Percentiles rank a stretch among this genome's conserved stretches.
Conservation (phyloP, 1,140 invertebrate genomes). For the Riptortus pedestris region DNA sequence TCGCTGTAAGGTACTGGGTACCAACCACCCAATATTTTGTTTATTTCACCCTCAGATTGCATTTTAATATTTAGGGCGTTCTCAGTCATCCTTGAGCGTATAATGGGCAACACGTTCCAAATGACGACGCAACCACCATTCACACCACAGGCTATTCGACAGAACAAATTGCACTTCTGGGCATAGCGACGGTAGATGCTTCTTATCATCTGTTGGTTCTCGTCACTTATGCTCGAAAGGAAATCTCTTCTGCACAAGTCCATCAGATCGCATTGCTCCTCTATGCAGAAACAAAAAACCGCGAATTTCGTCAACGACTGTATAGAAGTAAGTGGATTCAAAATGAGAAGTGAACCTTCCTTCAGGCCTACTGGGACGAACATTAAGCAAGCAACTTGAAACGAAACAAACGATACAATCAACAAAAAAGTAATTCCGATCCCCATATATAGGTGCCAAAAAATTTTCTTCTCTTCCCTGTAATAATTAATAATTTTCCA, state of each 20-base stretch:
- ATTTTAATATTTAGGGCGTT: not conserved
- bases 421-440: not conserved
- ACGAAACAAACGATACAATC: not conserved
- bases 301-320: not conserved
- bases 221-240: not conserved
- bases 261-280: not conserved
- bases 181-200: not conserved
- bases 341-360: not conserved
- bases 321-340: not conserved
- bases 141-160: not conserved
- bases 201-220: not conserved
- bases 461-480: not conserved
- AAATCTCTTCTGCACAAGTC: not conserved
- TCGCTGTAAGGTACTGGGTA: not conserved
- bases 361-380: not conserved
- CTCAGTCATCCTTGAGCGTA: not conserved
- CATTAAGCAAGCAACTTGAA: not conserved
- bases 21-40: not conserved
- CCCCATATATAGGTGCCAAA: not conserved
- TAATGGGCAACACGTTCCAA: not conserved
- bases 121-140: not conserved
- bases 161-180: not conserved
- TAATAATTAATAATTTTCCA: not conserved
- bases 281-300: not conserved
- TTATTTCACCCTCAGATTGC: not conserved